Conservation (phyloP, 2,888 invertebrate genomes). For the Rhabditoides inermis region DNA sequence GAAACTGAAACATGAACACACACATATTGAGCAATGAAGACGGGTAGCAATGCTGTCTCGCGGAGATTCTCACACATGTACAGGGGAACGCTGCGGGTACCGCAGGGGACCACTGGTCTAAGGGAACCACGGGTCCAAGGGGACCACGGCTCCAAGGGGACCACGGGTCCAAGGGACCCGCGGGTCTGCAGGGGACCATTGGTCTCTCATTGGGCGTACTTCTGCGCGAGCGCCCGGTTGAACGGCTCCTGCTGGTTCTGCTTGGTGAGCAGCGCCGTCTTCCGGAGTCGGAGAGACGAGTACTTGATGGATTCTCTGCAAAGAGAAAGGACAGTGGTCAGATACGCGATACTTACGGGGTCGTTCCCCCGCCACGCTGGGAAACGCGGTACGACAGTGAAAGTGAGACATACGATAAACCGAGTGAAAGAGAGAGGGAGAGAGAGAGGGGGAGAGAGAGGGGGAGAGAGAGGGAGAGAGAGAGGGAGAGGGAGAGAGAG, state of each 20-base stretch:
- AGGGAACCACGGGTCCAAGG: too few relatives aligned
- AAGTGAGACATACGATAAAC: too few relatives aligned
- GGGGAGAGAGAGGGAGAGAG: background rate
- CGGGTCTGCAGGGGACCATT: background rate
- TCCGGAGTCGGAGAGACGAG: slow-evolving; percentile 29
- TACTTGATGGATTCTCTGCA: too few relatives aligned
- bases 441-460: background rate
- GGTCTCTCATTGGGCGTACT: slow-evolving; percentile 6
- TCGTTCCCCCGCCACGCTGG: too few relatives aligned
- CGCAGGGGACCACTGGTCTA: too few relatives aligned
- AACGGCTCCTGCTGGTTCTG: slow-evolving; percentile 9
- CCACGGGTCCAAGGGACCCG: background rate
- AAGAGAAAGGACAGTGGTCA: slow-evolving; percentile 1
- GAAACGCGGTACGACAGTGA: too few relatives aligned
- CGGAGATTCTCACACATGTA: too few relatives aligned
- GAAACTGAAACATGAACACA: too few relatives aligned
- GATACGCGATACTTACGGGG: too few relatives aligned
- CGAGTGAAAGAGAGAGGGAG: background rate
- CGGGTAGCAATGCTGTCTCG: too few relatives aligned
- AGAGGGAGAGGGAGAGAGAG: background rate
- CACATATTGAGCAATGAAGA: too few relatives aligned
- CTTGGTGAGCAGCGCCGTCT: slow-evolving; percentile 27
- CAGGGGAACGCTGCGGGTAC: too few relatives aligned
- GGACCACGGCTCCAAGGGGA: background rate
- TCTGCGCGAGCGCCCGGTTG: slow-evolving; percentile 5